Percentiles rank a stretch among this genome's conserved stretches.
Evolutionary conservation across 2,888 invertebrate species (phyloP).

Genomic region (Piscicola geometra): DNA sequence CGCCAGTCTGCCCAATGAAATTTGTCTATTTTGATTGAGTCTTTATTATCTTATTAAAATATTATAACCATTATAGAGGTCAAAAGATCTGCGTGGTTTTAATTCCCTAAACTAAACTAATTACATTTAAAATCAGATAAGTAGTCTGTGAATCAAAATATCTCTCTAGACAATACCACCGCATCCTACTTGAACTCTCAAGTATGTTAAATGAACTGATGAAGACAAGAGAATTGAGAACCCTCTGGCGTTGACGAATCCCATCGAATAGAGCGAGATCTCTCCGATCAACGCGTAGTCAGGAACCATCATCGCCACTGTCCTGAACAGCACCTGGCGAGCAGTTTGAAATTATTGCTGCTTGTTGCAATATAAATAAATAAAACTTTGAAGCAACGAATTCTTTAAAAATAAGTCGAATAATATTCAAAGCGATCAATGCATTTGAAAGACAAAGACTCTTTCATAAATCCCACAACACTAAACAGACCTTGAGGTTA

Average conservation of each 20-base stretch:
- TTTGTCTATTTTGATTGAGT: background rate
- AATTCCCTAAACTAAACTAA: no score
- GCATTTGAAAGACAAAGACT: no score
- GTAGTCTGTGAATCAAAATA: background rate
- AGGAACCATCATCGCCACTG: conserved; percentile 58
- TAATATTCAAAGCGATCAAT: background rate
- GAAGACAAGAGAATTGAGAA: no score
- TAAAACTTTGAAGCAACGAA: background rate
- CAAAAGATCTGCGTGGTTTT: no score
- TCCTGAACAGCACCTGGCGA: conserved; percentile 58
- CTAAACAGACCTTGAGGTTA: conserved; percentile 52
- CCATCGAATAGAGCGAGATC: conserved; percentile 57
- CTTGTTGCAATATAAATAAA: background rate
- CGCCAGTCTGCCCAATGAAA: conserved; percentile 49
- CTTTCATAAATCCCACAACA: background rate
- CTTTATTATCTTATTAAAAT: no score
- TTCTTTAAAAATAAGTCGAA: background rate
- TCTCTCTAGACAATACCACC: no score
- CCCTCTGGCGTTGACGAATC: conserved; percentile 59
- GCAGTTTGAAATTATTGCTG: background rate
- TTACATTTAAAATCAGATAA: background rate
- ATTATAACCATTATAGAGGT: no score
- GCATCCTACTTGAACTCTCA: no score
- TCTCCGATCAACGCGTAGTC: conserved; percentile 58
- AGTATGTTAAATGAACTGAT: no score